Evolutionary conservation across 2,797 vertebrate species (phyloP).

Genomic region (Alosa sapidissima): DNA sequence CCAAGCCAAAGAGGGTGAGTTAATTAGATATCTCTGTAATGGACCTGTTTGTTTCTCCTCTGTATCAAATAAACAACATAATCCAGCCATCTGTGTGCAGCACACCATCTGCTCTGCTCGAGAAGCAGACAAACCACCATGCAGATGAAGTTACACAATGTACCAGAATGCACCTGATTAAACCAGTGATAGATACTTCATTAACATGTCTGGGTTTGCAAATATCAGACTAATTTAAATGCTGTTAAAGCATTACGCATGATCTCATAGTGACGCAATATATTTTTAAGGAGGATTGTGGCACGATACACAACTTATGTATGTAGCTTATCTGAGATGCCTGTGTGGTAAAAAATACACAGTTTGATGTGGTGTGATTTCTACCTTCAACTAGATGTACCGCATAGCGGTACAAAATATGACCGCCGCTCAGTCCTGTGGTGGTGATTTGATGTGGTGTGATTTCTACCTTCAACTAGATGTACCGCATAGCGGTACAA

Average conservation of each 20-base stretch:
- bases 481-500: too few relatives aligned
- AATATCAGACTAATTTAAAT: neutral
- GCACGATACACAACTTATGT: neutral
- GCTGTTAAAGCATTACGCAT: neutral
- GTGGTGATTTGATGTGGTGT: too few relatives aligned
- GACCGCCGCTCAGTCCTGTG: too few relatives aligned
- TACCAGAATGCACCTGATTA: neutral
- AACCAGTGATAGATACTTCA: neutral
- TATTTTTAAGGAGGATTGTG: too few relatives aligned
- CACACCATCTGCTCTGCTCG: neutral
- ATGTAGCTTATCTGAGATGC: neutral
- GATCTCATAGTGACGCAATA: too few relatives aligned
- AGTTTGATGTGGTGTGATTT: neutral
- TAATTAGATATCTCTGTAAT: slow-evolving; percentile 4
- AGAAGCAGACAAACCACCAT: neutral
- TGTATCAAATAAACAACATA: neutral
- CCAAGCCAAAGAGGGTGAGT: slow-evolving; percentile 62
- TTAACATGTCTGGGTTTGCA: neutral
- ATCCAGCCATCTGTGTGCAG: neutral
- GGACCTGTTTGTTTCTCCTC: neutral
- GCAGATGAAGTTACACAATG: neutral
- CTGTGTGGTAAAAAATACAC: neutral
- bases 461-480: too few relatives aligned
- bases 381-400: too few relatives aligned
- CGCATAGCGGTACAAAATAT: too few relatives aligned